Evolutionary conservation across 2,113 vertebrate species (phyloP).

Genomic region (Takifugu flavidus): DNA sequence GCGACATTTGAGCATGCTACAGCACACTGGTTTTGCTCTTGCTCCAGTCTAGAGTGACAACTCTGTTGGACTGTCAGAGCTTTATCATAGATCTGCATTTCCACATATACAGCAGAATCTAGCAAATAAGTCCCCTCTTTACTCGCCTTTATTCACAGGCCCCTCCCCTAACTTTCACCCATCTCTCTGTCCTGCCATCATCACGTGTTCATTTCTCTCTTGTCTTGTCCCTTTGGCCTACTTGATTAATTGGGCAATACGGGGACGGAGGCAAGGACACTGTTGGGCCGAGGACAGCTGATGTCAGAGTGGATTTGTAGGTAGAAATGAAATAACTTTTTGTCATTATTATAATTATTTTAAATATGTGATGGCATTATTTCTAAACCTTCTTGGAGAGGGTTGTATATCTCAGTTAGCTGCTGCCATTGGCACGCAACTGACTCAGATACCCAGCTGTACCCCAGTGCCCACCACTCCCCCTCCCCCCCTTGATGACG

Average conservation of each 20-base stretch:
- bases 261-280: slow-evolving; percentile 31
- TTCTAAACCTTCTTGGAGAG: background rate
- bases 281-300: slow-evolving; percentile 7
- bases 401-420: slow-evolving; percentile 9
- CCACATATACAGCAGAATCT: no score
- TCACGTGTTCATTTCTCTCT: slow-evolving; percentile 32
- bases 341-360: background rate
- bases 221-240: slow-evolving; percentile 44
- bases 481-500: slow-evolving; percentile 55
- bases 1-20: background rate
- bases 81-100: no score
- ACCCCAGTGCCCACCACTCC: slow-evolving; percentile 14
- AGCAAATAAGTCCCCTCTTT: no score
- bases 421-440: slow-evolving; percentile 24
- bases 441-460: slow-evolving; percentile 17
- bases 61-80: background rate
- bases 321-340: background rate
- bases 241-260: slow-evolving; percentile 56
- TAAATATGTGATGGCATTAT: background rate
- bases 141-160: background rate
- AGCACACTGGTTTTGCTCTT: background rate
- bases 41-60: background rate
- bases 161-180: background rate
- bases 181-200: slow-evolving; percentile 11
- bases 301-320: background rate